A percentile compares a stretch with the other conserved stretches of the same genome.
Evolutionary conservation across 1,140 invertebrate genomes (phyloP).

Genomic region (Drosophila ironensis): DNA sequence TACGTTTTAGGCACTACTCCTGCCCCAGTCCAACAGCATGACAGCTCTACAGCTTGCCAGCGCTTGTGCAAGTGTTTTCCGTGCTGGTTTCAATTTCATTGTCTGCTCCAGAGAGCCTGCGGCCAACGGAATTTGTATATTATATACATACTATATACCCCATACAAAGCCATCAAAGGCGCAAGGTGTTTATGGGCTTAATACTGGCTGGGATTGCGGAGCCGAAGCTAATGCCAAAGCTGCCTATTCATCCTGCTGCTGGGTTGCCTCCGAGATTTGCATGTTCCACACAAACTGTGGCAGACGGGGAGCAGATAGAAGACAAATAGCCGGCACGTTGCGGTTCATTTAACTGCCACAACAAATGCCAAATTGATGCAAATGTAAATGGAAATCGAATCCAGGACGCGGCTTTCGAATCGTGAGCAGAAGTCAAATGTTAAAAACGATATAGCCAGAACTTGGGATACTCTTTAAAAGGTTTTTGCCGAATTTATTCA

Average conservation of each 20-base stretch:
- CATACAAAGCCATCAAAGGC: conserved; percentile 53
- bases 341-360: conserved; percentile 62
- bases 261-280: conserved; percentile 46
- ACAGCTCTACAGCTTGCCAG: background rate
- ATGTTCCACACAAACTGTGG: conserved; percentile 45
- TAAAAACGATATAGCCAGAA: too few relatives aligned
- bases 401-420: conserved; percentile 46
- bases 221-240: too few relatives aligned
- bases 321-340: conserved; percentile 52
- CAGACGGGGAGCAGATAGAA: conserved; percentile 4
- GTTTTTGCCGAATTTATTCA: background rate
- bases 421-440: conserved; percentile 17
- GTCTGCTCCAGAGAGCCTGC: conserved; percentile 42
- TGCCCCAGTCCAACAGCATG: background rate
- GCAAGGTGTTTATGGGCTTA: conserved; percentile 69
- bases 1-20: conserved; percentile 31
- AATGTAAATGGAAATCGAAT: conserved; percentile 56
- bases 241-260: background rate
- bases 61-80: conserved; percentile 20
- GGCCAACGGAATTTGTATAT: conserved; percentile 48
- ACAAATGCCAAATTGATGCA: conserved; percentile 68
- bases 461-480: conserved; percentile 11
- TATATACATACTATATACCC: background rate
- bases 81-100: conserved; percentile 67
- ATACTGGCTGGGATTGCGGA: conserved; percentile 22